Percentiles rank a stretch among this genome's conserved stretches.
These are phyloP conservation scores for Tautogolabrus adspersus DNA, from an alignment of 2,113 vertebrate genomes.

Conservation along the genomic window DNA sequence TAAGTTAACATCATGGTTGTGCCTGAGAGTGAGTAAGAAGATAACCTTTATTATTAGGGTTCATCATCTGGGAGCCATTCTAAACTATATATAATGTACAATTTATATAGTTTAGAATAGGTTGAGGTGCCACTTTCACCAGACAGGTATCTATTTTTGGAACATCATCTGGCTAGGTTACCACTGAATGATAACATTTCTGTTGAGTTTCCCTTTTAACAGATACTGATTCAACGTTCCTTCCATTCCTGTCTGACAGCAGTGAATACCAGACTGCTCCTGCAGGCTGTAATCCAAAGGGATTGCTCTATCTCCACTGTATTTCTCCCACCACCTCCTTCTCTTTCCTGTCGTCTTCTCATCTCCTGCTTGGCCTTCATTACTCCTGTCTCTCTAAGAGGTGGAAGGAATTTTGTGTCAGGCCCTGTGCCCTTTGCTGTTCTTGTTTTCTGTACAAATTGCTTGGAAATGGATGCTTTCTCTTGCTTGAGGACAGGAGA, in stretches of 20 bases:
- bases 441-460: constrained; percentile 15
- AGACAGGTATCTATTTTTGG: background rate
- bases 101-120: too few species aligned
- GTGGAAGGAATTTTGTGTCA: constrained; percentile 70
- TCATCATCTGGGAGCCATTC: too few species aligned
- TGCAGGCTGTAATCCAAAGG: constrained; percentile 46
- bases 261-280: constrained; percentile 55
- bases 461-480: constrained; percentile 6
- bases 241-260: constrained; percentile 64
- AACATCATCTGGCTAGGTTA: background rate
- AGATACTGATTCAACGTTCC: constrained; percentile 51
- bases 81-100: too few species aligned
- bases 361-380: constrained; percentile 1
- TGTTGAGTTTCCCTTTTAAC: background rate
- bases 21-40: too few species aligned
- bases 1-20: too few species aligned
- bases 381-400: constrained; percentile 31
- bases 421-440: constrained; percentile 33
- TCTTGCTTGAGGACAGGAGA: background rate
- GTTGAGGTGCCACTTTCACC: background rate
- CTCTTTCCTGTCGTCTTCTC: constrained; percentile 33
- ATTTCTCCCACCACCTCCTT: constrained; percentile 61
- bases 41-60: too few species aligned
- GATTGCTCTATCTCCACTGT: constrained; percentile 59
- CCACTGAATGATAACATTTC: constrained; percentile 10